These are phyloP conservation scores for Albula goreensis DNA, from an alignment of 2,113 vertebrate genomes.

Conservation along the genomic window DNA sequence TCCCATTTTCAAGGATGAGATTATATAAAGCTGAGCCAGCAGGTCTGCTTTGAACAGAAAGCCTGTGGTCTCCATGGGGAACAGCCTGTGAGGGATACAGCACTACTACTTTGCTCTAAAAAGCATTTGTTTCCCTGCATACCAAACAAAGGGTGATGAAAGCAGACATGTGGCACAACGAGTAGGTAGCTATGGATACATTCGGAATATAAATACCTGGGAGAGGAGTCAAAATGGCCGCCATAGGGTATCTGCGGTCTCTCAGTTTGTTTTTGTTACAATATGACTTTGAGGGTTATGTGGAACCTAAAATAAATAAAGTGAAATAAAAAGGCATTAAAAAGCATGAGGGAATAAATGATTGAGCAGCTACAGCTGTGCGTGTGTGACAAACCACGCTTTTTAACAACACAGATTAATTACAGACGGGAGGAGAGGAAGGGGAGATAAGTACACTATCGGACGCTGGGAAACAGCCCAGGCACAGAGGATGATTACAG, in stretches of 20 bases:
- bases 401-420: slow-evolving; percentile 57
- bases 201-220: too few species aligned
- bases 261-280: not conserved
- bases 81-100: not conserved
- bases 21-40: not conserved
- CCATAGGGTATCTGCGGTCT: not conserved
- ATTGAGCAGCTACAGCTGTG: slow-evolving; percentile 42
- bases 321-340: not conserved
- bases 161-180: not conserved
- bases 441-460: slow-evolving; percentile 51
- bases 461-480: slow-evolving; percentile 49
- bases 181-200: not conserved
- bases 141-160: not conserved
- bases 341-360: not conserved
- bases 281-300: not conserved
- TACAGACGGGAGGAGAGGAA: slow-evolving; percentile 60
- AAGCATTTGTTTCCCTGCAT: not conserved
- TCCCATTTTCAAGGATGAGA: not conserved
- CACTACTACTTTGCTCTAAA: not conserved
- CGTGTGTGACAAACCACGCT: slow-evolving; percentile 45
- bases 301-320: not conserved
- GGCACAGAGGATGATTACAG: slow-evolving; percentile 51
- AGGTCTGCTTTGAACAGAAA: not conserved
- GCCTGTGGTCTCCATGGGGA: not conserved
- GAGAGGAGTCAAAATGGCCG: too few species aligned